Evolutionary conservation across 2,888 invertebrate species (phyloP).

Genomic region (Caenorhabditis japonica): DNA sequence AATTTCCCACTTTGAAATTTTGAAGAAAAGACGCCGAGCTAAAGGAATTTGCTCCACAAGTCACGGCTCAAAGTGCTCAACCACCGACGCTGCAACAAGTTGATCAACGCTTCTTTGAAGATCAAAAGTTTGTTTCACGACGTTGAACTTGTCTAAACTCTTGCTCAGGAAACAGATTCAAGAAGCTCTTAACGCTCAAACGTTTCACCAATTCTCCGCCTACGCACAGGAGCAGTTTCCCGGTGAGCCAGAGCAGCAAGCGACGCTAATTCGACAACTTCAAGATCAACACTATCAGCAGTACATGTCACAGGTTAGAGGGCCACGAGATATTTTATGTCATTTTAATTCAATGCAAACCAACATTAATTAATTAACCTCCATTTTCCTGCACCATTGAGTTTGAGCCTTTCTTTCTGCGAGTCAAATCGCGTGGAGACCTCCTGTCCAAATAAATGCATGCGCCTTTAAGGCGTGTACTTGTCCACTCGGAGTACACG

Average conservation of each 20-base stretch:
- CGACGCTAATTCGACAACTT: constrained; percentile 90
- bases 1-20: constrained; percentile 6
- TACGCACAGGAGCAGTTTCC: constrained; percentile 93
- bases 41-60: constrained; percentile 46
- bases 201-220: constrained; percentile 87
- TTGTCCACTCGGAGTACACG: too few species aligned
- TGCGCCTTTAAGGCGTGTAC: too few species aligned
- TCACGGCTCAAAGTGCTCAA: constrained; percentile 46
- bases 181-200: constrained; percentile 90
- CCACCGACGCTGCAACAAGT: constrained; percentile 38
- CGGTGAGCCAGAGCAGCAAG: constrained; percentile 84
- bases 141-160: neutral
- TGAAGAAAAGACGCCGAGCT: constrained; percentile 57
- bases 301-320: constrained; percentile 93
- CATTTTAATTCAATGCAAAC: neutral
- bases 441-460: too few species aligned
- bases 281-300: constrained; percentile 99
- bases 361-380: too few species aligned
- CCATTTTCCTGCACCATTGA: too few species aligned
- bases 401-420: too few species aligned
- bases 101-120: constrained; percentile 62
- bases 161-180: constrained; percentile 84
- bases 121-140: constrained; percentile 58
- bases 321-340: neutral
- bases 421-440: too few species aligned